Percentiles rank a stretch among this genome's conserved stretches.
These are phyloP conservation scores for Serinus canaria DNA, from an alignment of 2,113 vertebrate genomes.

Conservation along the genomic window DNA sequence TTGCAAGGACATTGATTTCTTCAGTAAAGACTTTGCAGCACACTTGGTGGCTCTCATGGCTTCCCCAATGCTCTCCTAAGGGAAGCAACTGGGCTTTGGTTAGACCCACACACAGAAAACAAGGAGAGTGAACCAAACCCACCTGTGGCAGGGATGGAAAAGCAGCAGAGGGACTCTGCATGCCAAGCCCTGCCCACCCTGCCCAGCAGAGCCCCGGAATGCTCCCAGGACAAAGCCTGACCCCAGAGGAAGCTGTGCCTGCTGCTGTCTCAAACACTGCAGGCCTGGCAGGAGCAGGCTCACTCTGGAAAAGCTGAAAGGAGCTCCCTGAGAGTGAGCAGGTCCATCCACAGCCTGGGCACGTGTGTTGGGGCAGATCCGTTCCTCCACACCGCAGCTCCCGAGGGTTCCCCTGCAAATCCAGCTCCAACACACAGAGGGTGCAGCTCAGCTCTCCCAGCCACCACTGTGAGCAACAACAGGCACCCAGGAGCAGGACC, in stretches of 20 bases:
- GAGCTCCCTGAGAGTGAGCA: accelerated
- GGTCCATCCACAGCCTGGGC: accelerated
- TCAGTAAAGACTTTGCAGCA: background rate
- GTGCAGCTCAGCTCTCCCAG: background rate
- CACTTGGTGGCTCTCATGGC: background rate
- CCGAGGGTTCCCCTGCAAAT: background rate
- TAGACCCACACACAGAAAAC: background rate
- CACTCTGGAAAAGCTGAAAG: background rate
- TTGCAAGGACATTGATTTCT: background rate
- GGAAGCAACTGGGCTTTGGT: background rate
- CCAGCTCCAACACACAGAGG: background rate
- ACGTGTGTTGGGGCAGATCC: background rate
- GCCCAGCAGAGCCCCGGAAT: accelerated
- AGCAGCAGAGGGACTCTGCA: background rate
- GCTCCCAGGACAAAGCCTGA: background rate
- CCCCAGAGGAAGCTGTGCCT: accelerated
- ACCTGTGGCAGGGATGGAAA: background rate
- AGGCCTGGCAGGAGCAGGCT: background rate
- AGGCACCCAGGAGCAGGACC: background rate
- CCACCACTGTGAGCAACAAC: background rate
- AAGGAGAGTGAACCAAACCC: background rate
- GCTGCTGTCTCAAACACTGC: accelerated
- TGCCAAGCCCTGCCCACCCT: background rate
- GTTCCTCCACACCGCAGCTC: background rate
- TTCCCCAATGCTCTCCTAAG: accelerated